Percentiles rank a stretch among this genome's conserved stretches.
phyloP scores from a whole-genome alignment of 2,888 invertebrate species.

The Drosophila fungiperda region DNA sequence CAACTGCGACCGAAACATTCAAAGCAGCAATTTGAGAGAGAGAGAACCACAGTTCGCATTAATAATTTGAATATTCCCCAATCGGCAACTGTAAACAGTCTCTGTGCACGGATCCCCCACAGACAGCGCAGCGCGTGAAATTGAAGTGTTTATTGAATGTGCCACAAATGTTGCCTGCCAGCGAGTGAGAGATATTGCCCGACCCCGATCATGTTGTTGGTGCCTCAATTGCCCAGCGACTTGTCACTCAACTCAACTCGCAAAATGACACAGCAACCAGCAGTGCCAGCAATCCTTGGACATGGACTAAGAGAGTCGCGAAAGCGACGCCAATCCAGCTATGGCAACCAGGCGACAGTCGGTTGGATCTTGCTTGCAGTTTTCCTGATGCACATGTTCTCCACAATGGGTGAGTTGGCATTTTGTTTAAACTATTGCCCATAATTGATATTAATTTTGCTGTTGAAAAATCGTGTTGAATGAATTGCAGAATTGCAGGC shows the following conservation, averaged over 20 bases:
- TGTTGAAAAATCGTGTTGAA: not conserved
- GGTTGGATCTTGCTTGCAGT: conserved; percentile 24
- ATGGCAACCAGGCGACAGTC: conserved; percentile 36
- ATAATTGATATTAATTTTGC: not conserved
- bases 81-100: conserved; percentile 36
- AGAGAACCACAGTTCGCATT: conserved; percentile 37
- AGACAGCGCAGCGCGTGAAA: conserved; percentile 49
- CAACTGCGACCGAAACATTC: conserved; percentile 36
- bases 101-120: conserved; percentile 8
- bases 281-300: conserved; percentile 19
- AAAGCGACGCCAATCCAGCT: conserved; percentile 17
- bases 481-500: not conserved
- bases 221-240: conserved; percentile 44
- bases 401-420: conserved; percentile 57
- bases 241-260: conserved; percentile 41
- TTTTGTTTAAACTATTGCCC: not conserved
- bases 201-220: conserved; percentile 40
- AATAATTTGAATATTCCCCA: conserved; percentile 55
- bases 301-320: conserved; percentile 22
- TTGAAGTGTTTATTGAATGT: conserved; percentile 77
- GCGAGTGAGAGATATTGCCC: conserved; percentile 41
- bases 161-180: conserved; percentile 62
- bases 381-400: conserved; percentile 40
- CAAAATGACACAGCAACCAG: conserved; percentile 48
- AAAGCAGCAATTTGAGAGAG: conserved; percentile 28